Base-by-base conservation (phyloP, 1,140 invertebrate genomes). In the Aphidius gifuensis region DNA sequence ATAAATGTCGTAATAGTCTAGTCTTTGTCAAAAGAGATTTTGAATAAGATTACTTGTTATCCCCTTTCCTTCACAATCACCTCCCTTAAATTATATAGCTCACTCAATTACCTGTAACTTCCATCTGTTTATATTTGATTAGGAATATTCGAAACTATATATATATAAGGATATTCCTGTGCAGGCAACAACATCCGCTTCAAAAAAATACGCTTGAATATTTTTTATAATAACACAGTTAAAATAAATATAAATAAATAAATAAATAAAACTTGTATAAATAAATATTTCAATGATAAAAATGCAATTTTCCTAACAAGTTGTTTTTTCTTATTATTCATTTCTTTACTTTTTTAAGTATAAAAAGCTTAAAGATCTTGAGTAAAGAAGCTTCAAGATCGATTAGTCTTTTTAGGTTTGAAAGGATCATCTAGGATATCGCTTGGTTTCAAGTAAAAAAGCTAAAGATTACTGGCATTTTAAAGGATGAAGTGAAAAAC, bases 61-160 rank as follows among this genome's bases (percentile, higher is more conserved):
- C 23, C 23, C 23, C 4, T 32, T 32, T 32, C 2, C 23, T 32
- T 32, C 4, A 32, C 23, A 32, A 32, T 32, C 23, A 32, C 23
- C 23, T 32, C 23, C 23, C 23, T 32, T 32, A 32, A 32, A 32
- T 32, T 32, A 32, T 32, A 57, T 50, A 64, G 64, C 61, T 66
- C 63, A 71, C 71, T 74, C 68, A 67, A 74, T 74, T 73, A 72
- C 68, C 70, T 51, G 65, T 60, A 71, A 66, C 62, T 69, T 65
- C 64, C 68, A 70, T 74, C 71, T 73, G 70, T 73, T 74, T 74
- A 66, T 64, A 72, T 72, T 71, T 67, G 67, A 71, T 71, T 69
- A 69, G 9, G 23, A 32, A 32, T 32, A 32, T 32, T 32, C 23
- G 23, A 32, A 32, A 32, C 23, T 32, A 32, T 32, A 32, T 16